Evolutionary conservation across 2,797 vertebrate species (phyloP), one percentile per base, ranked within the genome.

Genomic region (Spinibarbus caldwelli): DNA sequence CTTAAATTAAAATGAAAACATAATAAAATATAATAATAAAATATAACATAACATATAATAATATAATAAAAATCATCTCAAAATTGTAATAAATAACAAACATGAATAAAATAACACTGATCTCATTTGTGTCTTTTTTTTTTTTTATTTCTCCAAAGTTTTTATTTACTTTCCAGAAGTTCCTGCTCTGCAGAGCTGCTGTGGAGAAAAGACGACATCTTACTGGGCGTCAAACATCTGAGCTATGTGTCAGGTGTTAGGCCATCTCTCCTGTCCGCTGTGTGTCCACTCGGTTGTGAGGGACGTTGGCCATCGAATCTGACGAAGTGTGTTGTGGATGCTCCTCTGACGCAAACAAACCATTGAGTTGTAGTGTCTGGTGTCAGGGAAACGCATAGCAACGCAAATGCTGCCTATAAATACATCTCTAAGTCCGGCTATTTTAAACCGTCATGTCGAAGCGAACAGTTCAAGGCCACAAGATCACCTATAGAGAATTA

Each of bases 291-390:
- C 2, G 75, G 45, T 17, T 89, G 93, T 93, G 91, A 94, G 95
- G 94, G 93, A 73, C 71, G 29, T 92, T 93, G 92, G 94, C 95
- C 95, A 93, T 92, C 94, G 91, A 93, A 95, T 96, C 96, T 94
- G 94, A 93, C 95, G 95, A 95, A 95, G 96, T 95, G 96, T 95
- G 94, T 95, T 93, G 95, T 93, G 94, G 95, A 95, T 94, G 96
- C 96, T 90, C 95, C 95, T 96, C 96, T 97, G 97, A 98, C 96
- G 97, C 96, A 98, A 96, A 95, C 90, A 90, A 90, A 89, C 86
- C 91, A 91, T 95, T 95, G 95, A 95, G 95, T 97, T 96, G 96
- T 96, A 95, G 97, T 93, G 94, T 97, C 96, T 95, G 94, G 95
- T 95, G 95, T 96, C 96, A 94, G 91, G 2, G 92, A 83, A 93